These are phyloP conservation scores for Goniozus legneri DNA, from an alignment of 1,140 invertebrate genomes.

Conservation along the genomic window DNA sequence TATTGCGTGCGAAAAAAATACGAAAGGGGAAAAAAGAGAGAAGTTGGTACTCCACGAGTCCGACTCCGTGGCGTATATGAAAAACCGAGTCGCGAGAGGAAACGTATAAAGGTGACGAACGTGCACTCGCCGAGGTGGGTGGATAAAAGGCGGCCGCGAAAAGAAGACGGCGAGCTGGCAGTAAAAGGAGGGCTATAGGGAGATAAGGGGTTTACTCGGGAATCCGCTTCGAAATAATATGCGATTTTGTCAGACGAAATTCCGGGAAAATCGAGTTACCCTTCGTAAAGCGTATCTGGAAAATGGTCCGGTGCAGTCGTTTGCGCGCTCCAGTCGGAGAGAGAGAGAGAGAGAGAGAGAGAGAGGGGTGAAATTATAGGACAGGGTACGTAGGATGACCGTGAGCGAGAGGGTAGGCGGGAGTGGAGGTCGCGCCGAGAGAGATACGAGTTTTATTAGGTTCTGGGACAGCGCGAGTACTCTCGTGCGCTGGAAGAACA, in stretches of 20 bases:
- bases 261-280: constrained; percentile 19
- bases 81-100: neutral
- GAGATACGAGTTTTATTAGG: constrained; percentile 19
- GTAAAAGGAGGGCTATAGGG: too few species aligned
- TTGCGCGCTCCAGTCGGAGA: too few species aligned
- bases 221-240: constrained; percentile 16
- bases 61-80: too few species aligned
- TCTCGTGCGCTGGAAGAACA: neutral
- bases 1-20: too few species aligned
- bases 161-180: too few species aligned
- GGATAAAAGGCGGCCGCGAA: constrained; percentile 1
- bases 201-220: constrained; percentile 10
- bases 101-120: neutral
- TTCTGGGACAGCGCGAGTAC: neutral
- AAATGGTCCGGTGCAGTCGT: constrained; percentile 21
- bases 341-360: neutral
- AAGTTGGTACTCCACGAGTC: too few species aligned
- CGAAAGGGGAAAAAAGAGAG: too few species aligned
- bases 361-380: neutral
- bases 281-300: constrained; percentile 18
- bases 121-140: neutral
- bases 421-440: neutral
- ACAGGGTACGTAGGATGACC: constrained; percentile 6
- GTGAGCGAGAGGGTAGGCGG: neutral
- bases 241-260: constrained; percentile 17